A percentile compares a stretch with the other conserved stretches of the same genome.
phyloP scores from a whole-genome alignment of 2,888 invertebrate species.

The Octodonta nipae region DNA sequence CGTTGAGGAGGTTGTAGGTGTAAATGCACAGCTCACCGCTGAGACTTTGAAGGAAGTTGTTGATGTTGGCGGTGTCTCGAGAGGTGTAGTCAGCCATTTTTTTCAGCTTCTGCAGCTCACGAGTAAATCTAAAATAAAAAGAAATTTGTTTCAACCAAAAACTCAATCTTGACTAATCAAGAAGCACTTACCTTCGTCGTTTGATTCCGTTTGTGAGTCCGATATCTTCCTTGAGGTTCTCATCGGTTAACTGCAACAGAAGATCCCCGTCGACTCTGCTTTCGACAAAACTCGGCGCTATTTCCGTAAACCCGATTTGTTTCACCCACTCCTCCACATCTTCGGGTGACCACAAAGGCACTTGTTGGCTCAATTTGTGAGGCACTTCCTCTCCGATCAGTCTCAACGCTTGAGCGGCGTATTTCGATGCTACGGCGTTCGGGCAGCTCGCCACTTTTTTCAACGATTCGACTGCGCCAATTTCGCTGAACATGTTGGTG shows the following conservation, averaged over 20 bases:
- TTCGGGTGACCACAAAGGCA: conserved; percentile 91
- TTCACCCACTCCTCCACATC: conserved; percentile 97
- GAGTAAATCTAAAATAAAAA: conserved; percentile 55
- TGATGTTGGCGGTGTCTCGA: conserved; percentile 80
- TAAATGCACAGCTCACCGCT: conserved; percentile 88
- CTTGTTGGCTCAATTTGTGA: conserved; percentile 94
- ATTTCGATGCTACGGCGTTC: conserved; percentile 93
- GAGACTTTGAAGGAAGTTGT: conserved; percentile 68
- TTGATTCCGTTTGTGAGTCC: conserved; percentile 86
- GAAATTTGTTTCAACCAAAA: too few species aligned
- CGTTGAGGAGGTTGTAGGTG: conserved; percentile 90
- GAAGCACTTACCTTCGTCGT: conserved; percentile 54
- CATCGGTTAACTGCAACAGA: conserved; percentile 78
- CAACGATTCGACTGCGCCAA: conserved; percentile 87
- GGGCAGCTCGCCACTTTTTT: conserved; percentile 95
- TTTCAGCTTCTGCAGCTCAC: conserved; percentile 85
- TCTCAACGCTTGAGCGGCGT: conserved; percentile 82
- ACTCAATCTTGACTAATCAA: neutral
- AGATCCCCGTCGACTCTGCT: conserved; percentile 95
- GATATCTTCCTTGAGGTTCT: conserved; percentile 84
- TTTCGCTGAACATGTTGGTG: conserved; percentile 81
- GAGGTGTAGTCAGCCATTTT: conserved; percentile 95
- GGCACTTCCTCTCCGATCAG: conserved; percentile 94
- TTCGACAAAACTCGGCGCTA: conserved; percentile 68
- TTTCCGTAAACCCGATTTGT: conserved; percentile 87